Percentiles rank a stretch among this genome's conserved stretches.
phyloP scores from a whole-genome alignment of 2,888 invertebrate species.

The Ceramica pisi region DNA sequence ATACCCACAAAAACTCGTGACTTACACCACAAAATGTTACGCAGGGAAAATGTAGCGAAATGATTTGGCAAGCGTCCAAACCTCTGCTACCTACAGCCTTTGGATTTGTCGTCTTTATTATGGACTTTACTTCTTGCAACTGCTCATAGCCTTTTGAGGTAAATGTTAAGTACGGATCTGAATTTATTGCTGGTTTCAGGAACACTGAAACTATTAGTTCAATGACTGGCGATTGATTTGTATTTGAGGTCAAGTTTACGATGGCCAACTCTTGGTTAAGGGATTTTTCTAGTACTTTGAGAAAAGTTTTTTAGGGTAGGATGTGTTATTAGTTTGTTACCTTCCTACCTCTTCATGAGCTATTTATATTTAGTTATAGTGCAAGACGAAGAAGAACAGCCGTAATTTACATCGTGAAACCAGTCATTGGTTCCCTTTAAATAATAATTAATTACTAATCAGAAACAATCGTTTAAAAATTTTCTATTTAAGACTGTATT shows the following conservation, averaged over 20 bases:
- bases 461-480: neutral
- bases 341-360: fast-evolving
- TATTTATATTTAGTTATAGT: neutral
- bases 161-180: constrained; percentile 52
- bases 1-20: constrained; percentile 28
- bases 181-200: constrained; percentile 29
- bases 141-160: constrained; percentile 58
- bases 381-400: neutral
- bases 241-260: constrained; percentile 22
- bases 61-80: constrained; percentile 79
- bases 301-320: neutral
- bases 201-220: constrained; percentile 9
- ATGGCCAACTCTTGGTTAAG: neutral
- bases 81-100: constrained; percentile 67
- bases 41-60: constrained; percentile 69
- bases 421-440: neutral
- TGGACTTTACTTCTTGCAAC: constrained; percentile 68
- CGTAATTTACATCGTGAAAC: too few species aligned
- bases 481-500: too few species aligned
- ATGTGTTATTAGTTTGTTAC: neutral
- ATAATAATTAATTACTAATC: neutral
- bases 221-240: constrained; percentile 11
- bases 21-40: constrained; percentile 54
- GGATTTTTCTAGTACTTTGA: neutral
- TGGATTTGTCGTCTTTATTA: constrained; percentile 77